Evolutionary conservation across 1,140 invertebrate genomes (phyloP), one percentile per base, ranked within the genome.

Genomic region (Caerostris extrusa): DNA sequence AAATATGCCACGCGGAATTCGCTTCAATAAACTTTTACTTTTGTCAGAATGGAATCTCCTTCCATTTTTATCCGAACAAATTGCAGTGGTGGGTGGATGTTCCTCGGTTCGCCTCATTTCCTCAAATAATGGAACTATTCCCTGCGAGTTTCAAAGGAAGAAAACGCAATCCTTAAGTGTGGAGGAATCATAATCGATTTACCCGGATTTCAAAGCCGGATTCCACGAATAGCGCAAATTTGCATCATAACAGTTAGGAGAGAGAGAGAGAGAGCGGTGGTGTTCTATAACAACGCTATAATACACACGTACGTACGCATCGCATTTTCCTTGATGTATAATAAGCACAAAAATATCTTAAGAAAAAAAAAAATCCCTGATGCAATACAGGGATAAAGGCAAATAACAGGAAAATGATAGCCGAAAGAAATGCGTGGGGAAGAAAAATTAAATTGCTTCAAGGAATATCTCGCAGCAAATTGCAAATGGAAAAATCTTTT

Each of bases 231-330:
- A 77, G 71, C 71, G 71, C 71, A 50, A 77, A 77, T 77, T 77
- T 77, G 71, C 71, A 77, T 77, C 71, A 77, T 77, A 77, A 77
- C 71, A 77, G 19, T 77, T 77, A 77, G 50, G 69, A 34, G n/a
- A n/a, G 34, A 34, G 34, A 34, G 34, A 34, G 34, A 34, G 12
- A 50, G 71, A 50, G 34, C 50, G 50, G 71, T 34, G 53, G 12
- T 53, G 34, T 50, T 77, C 34, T 34, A 34, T 34, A 34, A 34
- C 34, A 34, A 34, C 34, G 34, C 34, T 34, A 34, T 34, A 34
- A 34, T 34, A 34, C 34, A 34, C 50, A 64, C 34, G 71, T 53
- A 5, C 10, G 34, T 53, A 5, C 10, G 34, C 10, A 64, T 53
- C 34, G 50, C 34, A 77, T 64, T 64, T 64, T 64, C 61, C 17